phyloP scores from a whole-genome alignment of 2,888 invertebrate genomes.

The Eueremaeus valkanovi region DNA sequence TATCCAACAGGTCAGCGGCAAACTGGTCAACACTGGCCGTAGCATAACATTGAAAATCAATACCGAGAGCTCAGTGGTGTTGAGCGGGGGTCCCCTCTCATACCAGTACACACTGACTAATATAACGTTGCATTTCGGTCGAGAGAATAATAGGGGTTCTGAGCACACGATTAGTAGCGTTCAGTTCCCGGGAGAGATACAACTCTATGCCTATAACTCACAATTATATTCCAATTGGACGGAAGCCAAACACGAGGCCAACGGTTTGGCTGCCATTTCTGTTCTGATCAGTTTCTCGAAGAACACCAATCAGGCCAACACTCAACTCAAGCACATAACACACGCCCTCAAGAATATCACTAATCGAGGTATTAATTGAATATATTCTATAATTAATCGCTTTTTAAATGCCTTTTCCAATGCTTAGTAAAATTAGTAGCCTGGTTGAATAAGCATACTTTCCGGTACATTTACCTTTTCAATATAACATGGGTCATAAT shows the following conservation, averaged over 20 bases:
- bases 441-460: no score
- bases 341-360: conserved; percentile 71
- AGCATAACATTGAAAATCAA: conserved; percentile 79
- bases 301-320: conserved; percentile 7
- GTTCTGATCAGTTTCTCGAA: conserved; percentile 80
- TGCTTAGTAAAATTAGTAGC: background rate
- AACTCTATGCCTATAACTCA: conserved; percentile 96
- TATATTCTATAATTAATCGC: background rate
- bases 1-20: conserved; percentile 70
- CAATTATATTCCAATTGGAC: conserved; percentile 94
- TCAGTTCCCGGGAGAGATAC: conserved; percentile 96
- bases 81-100: conserved; percentile 90
- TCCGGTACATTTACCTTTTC: no score
- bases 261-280: conserved; percentile 90
- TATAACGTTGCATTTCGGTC: conserved; percentile 43
- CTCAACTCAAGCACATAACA: conserved; percentile 33
- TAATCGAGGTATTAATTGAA: conserved; percentile 66
- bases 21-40: conserved; percentile 87
- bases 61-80: conserved; percentile 62
- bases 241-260: conserved; percentile 85
- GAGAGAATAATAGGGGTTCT: conserved; percentile 77
- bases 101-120: conserved; percentile 84
- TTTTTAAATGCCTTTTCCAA: background rate
- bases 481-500: no score
- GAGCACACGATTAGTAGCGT: conserved; percentile 95